Evolutionary conservation across 2,888 invertebrate genomes (phyloP), one percentile per base, ranked within the genome.

Genomic region (Troides oblongomaculatus): DNA sequence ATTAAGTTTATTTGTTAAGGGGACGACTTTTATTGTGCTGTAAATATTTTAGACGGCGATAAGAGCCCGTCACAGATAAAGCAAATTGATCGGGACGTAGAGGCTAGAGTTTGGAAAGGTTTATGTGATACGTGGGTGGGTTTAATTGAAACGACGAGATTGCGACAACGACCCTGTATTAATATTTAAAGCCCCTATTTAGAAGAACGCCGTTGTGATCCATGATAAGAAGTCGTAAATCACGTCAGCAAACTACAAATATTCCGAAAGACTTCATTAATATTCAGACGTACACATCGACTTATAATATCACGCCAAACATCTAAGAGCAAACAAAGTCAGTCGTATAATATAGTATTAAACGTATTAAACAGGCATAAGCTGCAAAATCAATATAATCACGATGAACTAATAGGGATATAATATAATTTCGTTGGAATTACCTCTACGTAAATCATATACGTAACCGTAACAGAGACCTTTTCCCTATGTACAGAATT

Each of bases 1-100:
- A 87, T 89, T 85, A 85, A 83, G 80, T 86, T 85, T 87, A 87
- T 89, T 89, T 88, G 90, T 86, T 86, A 82, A 79, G 82, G 80
- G 80, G 83, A 85, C 83, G 86, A 83, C 81, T 91, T 90, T 83
- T 91, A 91, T 90, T 86, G 85, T 88, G 88, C 85, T 88, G 88
- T 92, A 89, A 91, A 92, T 91, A 91, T 89, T 92, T 89, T 88
- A 91, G 88, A 82, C 80, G 77, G 76, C 79, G 90, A 91, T 90
- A 92, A 88, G 83, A 84, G 80, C 81, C 79, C 79, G 80, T 78
- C 79, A 76, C 71, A 88, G 92, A 92, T 92, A 92, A 90, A 87
- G 80, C 86, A 88, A 91, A 90, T 90, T 91, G 91, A 91, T 90
- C 88, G 86, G 72, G 73, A 72, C 73, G 64, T 72, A 72, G 62